A percentile compares a stretch with the other conserved stretches of the same genome.
Conservation (phyloP, 2,113 vertebrate species). For the Saimiri boliviensis region DNA sequence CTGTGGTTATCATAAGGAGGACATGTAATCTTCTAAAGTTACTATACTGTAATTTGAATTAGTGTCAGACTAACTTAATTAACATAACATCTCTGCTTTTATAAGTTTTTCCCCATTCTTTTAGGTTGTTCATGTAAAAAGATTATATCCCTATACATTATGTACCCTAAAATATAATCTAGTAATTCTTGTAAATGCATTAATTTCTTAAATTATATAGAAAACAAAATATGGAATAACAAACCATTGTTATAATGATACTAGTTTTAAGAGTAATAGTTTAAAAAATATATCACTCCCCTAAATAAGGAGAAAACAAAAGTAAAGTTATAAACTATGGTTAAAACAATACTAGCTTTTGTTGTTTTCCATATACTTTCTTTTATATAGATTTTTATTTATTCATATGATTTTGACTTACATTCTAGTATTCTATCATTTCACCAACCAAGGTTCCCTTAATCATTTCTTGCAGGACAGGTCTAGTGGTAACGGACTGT, state of each 20-base stretch:
- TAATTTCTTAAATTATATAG: background rate
- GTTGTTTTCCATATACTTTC: background rate
- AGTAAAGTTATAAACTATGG: background rate
- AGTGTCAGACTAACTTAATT: background rate
- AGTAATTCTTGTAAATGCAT: background rate
- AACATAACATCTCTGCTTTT: background rate
- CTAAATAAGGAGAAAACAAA: background rate
- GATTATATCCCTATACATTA: background rate
- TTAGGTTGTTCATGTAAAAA: background rate
- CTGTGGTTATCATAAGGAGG: background rate
- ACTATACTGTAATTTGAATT: background rate
- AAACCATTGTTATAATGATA: background rate
- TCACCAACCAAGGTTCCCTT: background rate
- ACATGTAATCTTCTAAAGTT: background rate
- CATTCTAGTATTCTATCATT: background rate
- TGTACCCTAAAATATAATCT: background rate
- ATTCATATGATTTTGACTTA: background rate
- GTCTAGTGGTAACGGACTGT: background rate
- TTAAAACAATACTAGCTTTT: background rate
- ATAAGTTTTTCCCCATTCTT: too few relatives aligned
- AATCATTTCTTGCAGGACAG: background rate
- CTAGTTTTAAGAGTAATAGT: background rate
- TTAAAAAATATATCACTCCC: background rate
- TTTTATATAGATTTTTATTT: background rate
- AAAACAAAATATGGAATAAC: background rate